Conservation (phyloP, 2,113 vertebrate species). For the Notothenia coriiceps region DNA sequence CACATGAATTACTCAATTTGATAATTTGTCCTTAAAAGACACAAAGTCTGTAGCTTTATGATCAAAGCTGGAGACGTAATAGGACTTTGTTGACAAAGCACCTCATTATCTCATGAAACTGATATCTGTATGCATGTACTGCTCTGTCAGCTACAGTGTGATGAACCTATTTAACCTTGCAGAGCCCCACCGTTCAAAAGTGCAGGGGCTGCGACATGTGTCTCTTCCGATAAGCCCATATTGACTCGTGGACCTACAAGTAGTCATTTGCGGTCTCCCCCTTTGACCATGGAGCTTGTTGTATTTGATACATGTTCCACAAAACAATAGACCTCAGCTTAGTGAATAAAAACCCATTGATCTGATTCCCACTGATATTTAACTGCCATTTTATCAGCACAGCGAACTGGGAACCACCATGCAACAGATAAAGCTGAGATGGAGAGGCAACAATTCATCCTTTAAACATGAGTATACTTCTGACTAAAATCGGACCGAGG, state of each 20-base stretch:
- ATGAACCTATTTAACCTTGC: constrained; percentile 32
- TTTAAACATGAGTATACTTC: constrained; percentile 10
- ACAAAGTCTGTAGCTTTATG: neutral
- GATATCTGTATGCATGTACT: constrained; percentile 32
- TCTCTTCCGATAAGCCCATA: constrained; percentile 2
- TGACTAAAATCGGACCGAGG: neutral
- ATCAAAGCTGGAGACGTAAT: constrained; percentile 30
- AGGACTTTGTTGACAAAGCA: constrained; percentile 26
- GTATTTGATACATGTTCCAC: neutral
- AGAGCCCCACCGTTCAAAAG: neutral
- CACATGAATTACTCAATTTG: constrained; percentile 17
- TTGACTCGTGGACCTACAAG: neutral
- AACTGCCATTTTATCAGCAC: neutral
- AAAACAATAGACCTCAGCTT: neutral
- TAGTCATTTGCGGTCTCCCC: neutral
- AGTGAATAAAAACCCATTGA: neutral
- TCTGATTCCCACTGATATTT: neutral
- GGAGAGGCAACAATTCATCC: neutral
- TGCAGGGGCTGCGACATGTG: constrained; percentile 4
- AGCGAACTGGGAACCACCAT: neutral
- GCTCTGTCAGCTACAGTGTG: constrained; percentile 15
- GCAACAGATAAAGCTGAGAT: neutral
- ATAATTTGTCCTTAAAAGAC: constrained; percentile 13
- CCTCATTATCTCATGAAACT: constrained; percentile 27
- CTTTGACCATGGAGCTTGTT: neutral